These are phyloP conservation scores for Pagrus major DNA, from an alignment of 2,113 vertebrate species.

Conservation along the genomic window DNA sequence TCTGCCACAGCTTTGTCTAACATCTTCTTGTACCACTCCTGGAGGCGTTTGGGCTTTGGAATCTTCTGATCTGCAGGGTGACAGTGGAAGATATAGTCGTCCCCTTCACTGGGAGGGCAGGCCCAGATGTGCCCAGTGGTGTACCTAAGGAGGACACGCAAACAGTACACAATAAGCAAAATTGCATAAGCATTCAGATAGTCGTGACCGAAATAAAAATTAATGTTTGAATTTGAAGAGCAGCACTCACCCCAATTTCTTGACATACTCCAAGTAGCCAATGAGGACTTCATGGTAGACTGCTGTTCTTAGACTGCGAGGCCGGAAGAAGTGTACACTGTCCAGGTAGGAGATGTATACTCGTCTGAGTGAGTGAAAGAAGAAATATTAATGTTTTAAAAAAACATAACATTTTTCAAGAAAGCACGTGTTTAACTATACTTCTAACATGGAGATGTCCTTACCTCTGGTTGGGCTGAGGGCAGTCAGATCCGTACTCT, in stretches of 20 bases:
- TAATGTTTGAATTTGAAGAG: neutral
- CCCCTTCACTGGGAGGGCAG: slow-evolving; percentile 97
- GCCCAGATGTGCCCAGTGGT: slow-evolving; percentile 99
- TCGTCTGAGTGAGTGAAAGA: slow-evolving; percentile 81
- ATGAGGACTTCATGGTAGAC: slow-evolving; percentile 98
- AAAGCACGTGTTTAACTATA: neutral
- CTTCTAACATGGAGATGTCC: neutral
- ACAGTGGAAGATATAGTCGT: slow-evolving; percentile 99
- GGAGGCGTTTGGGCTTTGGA: slow-evolving; percentile 96
- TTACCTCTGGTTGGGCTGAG: slow-evolving; percentile 97
- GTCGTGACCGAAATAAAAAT: neutral
- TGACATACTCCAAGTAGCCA: slow-evolving; percentile 97
- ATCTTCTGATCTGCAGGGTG: slow-evolving; percentile 98
- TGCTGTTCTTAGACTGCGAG: slow-evolving; percentile 93
- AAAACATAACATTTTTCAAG: neutral
- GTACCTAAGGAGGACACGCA: slow-evolving; percentile 82
- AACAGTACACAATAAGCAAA: neutral
- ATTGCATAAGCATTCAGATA: neutral
- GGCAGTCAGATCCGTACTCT: slow-evolving; percentile 97
- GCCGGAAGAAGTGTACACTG: slow-evolving; percentile 98
- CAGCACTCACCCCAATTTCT: slow-evolving; percentile 91
- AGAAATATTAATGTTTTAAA: neutral
- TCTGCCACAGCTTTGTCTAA: slow-evolving; percentile 97
- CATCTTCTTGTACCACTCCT: slow-evolving; percentile 99
- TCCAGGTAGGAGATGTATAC: slow-evolving; percentile 99